Evolutionary conservation across 37 sponge, comb jelly and placozoan species (phyloP).

Genomic region (Agelas oroides): DNA sequence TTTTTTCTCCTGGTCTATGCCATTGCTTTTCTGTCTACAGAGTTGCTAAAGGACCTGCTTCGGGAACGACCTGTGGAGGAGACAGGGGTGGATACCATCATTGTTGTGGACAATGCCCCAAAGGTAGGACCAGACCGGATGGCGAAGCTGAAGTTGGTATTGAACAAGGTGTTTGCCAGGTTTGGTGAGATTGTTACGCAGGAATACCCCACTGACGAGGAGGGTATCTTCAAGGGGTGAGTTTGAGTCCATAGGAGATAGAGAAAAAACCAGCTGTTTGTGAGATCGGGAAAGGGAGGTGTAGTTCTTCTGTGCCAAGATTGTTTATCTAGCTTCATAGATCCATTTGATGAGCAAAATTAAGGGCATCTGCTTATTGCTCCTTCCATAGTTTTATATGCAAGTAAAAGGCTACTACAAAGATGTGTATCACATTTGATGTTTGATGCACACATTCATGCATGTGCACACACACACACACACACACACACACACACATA

Average conservation of each 20-base stretch:
- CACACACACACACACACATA: too few relatives aligned
- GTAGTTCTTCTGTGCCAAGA: too few relatives aligned
- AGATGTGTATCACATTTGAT: too few relatives aligned
- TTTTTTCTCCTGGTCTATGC: neutral
- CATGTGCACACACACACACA: neutral
- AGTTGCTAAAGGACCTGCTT: conserved; percentile 63
- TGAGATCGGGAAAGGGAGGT: too few relatives aligned
- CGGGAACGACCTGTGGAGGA: conserved; percentile 71
- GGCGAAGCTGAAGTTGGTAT: conserved; percentile 84
- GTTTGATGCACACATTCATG: too few relatives aligned
- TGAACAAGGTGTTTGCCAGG: conserved; percentile 84
- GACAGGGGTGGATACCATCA: conserved; percentile 56
- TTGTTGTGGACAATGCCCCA: conserved; percentile 97
- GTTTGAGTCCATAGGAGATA: too few relatives aligned
- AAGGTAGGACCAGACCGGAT: conserved; percentile 83
- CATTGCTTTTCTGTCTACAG: conserved; percentile 21
- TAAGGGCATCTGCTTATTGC: too few relatives aligned
- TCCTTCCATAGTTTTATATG: too few relatives aligned
- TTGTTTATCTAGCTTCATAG: too few relatives aligned
- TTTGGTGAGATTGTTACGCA: conserved; percentile 88
- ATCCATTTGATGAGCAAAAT: too few relatives aligned
- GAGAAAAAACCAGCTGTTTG: too few relatives aligned
- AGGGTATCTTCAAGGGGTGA: conserved; percentile 89
- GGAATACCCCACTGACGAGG: conserved; percentile 87
- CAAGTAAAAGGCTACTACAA: too few relatives aligned